Conservation (phyloP, 2,113 vertebrate genomes). For the Mus musculus region DNA sequence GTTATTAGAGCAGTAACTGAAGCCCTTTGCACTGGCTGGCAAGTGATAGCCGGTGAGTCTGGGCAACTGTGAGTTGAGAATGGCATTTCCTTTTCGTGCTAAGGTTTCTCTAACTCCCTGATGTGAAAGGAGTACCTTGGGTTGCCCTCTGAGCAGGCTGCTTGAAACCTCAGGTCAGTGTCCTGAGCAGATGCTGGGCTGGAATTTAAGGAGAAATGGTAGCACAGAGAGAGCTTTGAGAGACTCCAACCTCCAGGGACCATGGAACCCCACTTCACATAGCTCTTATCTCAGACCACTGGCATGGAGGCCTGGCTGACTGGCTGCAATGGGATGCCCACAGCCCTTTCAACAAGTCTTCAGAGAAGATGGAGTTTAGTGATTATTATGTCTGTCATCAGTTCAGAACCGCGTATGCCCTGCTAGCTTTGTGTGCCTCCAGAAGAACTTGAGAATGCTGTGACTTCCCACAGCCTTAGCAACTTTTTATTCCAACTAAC, state of each 20-base stretch:
- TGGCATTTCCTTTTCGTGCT: constrained; percentile 57
- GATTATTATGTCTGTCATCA: constrained; percentile 1
- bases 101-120: constrained; percentile 19
- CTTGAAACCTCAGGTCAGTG: constrained; percentile 6
- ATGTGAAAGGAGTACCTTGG: constrained; percentile 2
- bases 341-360: background rate
- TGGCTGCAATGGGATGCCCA: background rate
- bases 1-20: background rate
- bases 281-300: background rate
- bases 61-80: constrained; percentile 2
- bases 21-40: background rate
- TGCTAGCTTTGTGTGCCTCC: constrained; percentile 13
- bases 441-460: constrained; percentile 33
- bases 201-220: background rate
- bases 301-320: background rate
- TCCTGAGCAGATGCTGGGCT: background rate
- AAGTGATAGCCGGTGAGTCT: constrained; percentile 12
- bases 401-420: constrained; percentile 1
- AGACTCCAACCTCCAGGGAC: background rate
- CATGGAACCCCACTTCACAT: background rate
- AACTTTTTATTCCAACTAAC: constrained; percentile 46
- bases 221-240: background rate
- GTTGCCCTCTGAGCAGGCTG: background rate
- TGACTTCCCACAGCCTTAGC: constrained; percentile 1
- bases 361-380: background rate